These are phyloP conservation scores for Mythimna loreyi DNA, from an alignment of 2,888 invertebrate genomes.

Conservation along the genomic window DNA sequence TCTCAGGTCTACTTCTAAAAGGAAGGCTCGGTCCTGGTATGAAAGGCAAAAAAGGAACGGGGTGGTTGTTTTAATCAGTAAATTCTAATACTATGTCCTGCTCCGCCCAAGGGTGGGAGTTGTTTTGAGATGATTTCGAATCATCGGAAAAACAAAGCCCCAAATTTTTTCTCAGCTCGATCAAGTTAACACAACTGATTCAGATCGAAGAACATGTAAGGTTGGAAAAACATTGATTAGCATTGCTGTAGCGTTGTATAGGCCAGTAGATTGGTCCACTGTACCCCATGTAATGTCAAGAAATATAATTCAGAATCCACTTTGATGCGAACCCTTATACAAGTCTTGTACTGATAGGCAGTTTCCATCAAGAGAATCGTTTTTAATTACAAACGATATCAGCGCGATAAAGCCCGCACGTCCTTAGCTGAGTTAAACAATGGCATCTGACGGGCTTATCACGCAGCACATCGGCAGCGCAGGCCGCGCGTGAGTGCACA, in stretches of 20 bases:
- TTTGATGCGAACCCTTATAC: conserved; percentile 19
- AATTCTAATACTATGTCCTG: too few species aligned
- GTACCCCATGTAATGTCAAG: background rate
- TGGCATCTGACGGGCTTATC: conserved; percentile 76
- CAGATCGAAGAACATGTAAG: background rate
- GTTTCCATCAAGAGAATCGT: conserved; percentile 51
- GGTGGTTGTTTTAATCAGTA: too few species aligned
- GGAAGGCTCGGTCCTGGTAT: too few species aligned
- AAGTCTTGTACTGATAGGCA: conserved; percentile 34
- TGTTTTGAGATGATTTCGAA: too few species aligned
- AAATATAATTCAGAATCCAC: conserved; percentile 8
- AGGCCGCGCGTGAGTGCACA: conserved; percentile 82
- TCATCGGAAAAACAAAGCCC: too few species aligned
- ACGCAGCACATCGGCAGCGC: conserved; percentile 73
- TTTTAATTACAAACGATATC: conserved; percentile 78
- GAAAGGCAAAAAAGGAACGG: too few species aligned
- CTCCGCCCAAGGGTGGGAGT: too few species aligned
- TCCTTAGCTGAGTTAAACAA: conserved; percentile 78
- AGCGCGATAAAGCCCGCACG: conserved; percentile 83
- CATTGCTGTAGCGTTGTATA: background rate
- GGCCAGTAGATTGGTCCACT: background rate
- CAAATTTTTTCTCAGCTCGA: background rate
- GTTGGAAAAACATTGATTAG: background rate
- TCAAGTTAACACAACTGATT: background rate
- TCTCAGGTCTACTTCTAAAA: too few species aligned